Base-by-base conservation (phyloP, 2,113 vertebrate species). In the Cryptotis parvus region DNA sequence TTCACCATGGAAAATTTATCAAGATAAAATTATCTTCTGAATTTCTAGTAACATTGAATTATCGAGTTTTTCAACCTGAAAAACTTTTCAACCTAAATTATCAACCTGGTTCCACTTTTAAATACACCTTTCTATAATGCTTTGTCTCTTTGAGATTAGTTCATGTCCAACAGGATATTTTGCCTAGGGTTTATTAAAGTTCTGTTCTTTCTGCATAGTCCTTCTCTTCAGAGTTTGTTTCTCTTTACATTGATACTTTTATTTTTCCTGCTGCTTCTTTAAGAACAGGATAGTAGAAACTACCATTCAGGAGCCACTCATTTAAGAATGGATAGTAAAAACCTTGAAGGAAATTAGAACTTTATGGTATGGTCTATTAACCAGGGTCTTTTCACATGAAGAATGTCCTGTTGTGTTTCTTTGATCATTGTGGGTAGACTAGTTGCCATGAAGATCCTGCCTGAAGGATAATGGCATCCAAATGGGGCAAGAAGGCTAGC, bases 301-400 rank as follows among this genome's bases (percentile, higher is more conserved):
- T 58, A 24, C 22, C 18, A 24, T 58, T 45, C 24, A 20, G 1
- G 39, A 4, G 6, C 11, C 33, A 73, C 20, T 79, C 3, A 72
- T 63, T 76, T 84, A 84, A 66, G 9, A 77, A 41, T 37, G 55
- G 20, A 6, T 58, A 58, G 55, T 58, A 58, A 58, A 58, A 58
- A 69, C 9, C 18, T 22, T 58, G 18, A 16, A 84, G 45, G 68
- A 74, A 52, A 45, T 55, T 66, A 45, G 11, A 84, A 11, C 61
- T 91, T 74, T 91, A 45, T 88, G 27, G 7, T 39, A 15, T n/a
- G 37, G 27, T 35, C 73, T 94, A 8, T 68, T 49, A 52, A 91
- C 18, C 37, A 26, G 29, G 29, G 31, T 27, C 55, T 91, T 61
- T 88, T 58, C 55, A 58, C 55, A 58, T 58, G 52, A 55, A 16